Evolutionary conservation across 1,140 invertebrate species (phyloP).

Genomic region (Holcopasites calliopsidis): DNA sequence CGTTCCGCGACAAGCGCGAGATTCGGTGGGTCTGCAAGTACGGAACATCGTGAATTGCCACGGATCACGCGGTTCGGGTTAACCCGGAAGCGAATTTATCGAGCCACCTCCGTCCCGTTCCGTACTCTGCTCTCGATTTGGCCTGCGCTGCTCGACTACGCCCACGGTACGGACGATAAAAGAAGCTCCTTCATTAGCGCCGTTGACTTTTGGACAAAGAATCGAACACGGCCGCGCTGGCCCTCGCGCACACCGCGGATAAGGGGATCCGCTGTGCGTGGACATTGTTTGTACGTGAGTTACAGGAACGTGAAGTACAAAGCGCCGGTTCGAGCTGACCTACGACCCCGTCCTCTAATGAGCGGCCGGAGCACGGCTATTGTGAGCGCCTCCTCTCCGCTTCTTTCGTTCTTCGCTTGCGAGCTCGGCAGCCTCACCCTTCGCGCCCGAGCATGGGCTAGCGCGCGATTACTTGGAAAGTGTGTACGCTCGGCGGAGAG

Average conservation of each 20-base stretch:
- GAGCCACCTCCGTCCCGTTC: neutral
- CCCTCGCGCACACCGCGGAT: conserved; percentile 5
- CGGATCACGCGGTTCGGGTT: neutral
- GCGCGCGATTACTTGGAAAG: conserved; percentile 27
- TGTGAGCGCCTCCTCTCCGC: conserved; percentile 62
- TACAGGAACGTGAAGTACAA: conserved; percentile 56
- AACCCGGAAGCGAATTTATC: conserved; percentile 20
- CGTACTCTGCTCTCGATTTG: conserved; percentile 31
- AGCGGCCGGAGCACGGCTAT: conserved; percentile 73
- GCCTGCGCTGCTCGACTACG: neutral
- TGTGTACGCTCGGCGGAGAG: too few species aligned
- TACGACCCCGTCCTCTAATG: conserved; percentile 73
- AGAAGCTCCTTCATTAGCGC: conserved; percentile 44
- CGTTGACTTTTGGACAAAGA: conserved; percentile 44
- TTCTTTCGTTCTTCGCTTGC: conserved; percentile 24
- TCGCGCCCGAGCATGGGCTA: neutral
- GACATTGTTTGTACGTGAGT: conserved; percentile 59
- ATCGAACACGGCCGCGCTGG: conserved; percentile 37
- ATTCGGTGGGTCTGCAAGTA: neutral
- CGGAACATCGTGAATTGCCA: neutral
- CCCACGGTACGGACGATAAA: neutral
- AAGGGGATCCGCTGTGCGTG: conserved; percentile 48
- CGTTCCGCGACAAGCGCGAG: neutral
- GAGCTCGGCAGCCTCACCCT: conserved; percentile 5
- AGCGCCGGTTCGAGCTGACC: conserved; percentile 60